These are phyloP conservation scores for Anagyrus pseudococci DNA, from an alignment of 2,888 invertebrate genomes.

Conservation along the genomic window DNA sequence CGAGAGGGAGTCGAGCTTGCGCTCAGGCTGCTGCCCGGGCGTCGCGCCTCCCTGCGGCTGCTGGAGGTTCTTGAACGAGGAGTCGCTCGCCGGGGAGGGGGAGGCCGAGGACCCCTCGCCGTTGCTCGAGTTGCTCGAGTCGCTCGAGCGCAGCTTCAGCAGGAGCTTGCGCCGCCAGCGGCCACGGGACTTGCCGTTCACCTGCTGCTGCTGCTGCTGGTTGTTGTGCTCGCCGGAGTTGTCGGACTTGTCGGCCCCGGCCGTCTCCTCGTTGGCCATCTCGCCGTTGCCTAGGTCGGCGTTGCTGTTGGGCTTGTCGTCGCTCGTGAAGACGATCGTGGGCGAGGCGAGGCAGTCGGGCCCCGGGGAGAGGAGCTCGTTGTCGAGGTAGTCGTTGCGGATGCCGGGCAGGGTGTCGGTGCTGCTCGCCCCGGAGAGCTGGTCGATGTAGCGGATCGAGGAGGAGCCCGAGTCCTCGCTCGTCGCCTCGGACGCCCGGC, in stretches of 20 bases:
- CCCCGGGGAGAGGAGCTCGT: conserved; percentile 53
- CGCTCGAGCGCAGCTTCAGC: conserved; percentile 63
- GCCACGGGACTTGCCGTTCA: conserved; percentile 47
- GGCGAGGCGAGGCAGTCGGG: conserved; percentile 44
- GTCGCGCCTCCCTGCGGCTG: no score
- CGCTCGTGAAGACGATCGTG: conserved; percentile 39
- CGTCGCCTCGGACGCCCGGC: conserved; percentile 54
- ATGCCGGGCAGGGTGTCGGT: conserved; percentile 58
- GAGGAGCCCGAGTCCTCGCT: conserved; percentile 56
- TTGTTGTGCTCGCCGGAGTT: not conserved
- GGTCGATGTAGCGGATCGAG: conserved; percentile 58
- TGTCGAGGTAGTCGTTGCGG: conserved; percentile 54
- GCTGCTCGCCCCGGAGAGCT: conserved; percentile 55
- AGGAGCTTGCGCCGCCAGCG: conserved; percentile 66
- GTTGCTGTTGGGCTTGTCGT: conserved; percentile 23
- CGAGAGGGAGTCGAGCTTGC: conserved; percentile 30
- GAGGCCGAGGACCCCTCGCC: conserved; percentile 50
- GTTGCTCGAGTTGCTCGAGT: conserved; percentile 53
- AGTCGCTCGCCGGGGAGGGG: conserved; percentile 46
- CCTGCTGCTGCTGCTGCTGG: not conserved
- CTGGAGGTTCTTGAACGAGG: conserved; percentile 31
- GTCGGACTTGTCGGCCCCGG: conserved; percentile 23
- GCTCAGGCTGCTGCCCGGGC: no score
- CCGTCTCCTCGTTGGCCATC: conserved; percentile 9
- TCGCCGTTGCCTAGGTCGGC: conserved; percentile 13